These are phyloP conservation scores for Acrocephalus kingi DNA, from an alignment of 2,113 vertebrate species.

Conservation along the genomic window DNA sequence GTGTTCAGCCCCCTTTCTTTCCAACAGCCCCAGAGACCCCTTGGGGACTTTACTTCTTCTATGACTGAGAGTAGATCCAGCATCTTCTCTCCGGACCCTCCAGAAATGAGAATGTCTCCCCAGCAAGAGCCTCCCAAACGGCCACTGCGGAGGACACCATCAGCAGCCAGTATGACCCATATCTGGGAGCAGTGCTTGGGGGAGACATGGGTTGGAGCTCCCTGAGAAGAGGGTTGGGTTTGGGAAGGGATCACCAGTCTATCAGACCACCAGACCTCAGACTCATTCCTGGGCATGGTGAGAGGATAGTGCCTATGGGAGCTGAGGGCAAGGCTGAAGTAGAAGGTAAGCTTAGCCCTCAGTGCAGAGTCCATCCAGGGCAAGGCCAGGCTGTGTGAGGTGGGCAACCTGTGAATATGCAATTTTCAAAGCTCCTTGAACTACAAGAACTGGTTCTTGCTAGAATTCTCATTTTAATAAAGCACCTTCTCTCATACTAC, in stretches of 20 bases:
- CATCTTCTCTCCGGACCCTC: slow-evolving; percentile 60
- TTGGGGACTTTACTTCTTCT: slow-evolving; percentile 65
- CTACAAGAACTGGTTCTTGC: neutral
- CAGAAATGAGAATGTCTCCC: slow-evolving; percentile 59
- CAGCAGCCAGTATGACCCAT: slow-evolving; percentile 67
- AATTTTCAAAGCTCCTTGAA: neutral
- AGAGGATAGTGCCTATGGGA: neutral
- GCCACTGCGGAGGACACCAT: slow-evolving; percentile 68
- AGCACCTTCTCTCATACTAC: neutral
- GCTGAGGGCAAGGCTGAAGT: neutral
- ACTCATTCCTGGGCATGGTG: neutral
- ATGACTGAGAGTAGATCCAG: slow-evolving; percentile 64
- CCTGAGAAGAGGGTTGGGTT: neutral
- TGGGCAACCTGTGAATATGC: neutral
- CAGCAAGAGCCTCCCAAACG: slow-evolving; percentile 62
- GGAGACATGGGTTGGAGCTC: neutral
- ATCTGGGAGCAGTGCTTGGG: neutral
- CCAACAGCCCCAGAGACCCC: slow-evolving; percentile 67
- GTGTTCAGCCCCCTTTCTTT: slow-evolving; percentile 39
- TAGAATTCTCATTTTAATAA: neutral
- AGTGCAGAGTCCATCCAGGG: neutral
- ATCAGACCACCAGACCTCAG: neutral
- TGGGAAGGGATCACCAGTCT: neutral
- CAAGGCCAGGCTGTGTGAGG: neutral
- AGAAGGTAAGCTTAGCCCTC: neutral